These are phyloP conservation scores for Siphonodentalium dalli DNA, from an alignment of 2,888 invertebrate genomes.

Conservation along the genomic window DNA sequence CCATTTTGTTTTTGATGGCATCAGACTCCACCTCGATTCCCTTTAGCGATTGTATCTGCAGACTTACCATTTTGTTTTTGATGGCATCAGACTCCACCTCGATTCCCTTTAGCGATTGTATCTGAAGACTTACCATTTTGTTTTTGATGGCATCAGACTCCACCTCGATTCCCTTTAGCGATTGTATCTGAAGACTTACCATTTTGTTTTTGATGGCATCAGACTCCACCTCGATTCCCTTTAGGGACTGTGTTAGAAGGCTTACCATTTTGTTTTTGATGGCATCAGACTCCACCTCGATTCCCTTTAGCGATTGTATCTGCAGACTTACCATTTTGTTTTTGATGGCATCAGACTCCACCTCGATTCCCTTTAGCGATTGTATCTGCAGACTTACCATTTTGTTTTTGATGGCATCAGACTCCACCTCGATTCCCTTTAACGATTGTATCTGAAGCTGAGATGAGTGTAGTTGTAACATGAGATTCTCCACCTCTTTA, in stretches of 20 bases:
- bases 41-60: slow-evolving; percentile 68
- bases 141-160: slow-evolving; percentile 69
- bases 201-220: slow-evolving; percentile 69
- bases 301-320: slow-evolving; percentile 65
- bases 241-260: slow-evolving; percentile 68
- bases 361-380: slow-evolving; percentile 60
- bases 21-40: slow-evolving; percentile 67
- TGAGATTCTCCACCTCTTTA: slow-evolving; percentile 72
- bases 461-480: slow-evolving; percentile 72
- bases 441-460: slow-evolving; percentile 70
- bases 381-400: slow-evolving; percentile 68
- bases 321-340: slow-evolving; percentile 69
- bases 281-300: slow-evolving; percentile 67
- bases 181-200: slow-evolving; percentile 68
- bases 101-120: slow-evolving; percentile 64
- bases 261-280: slow-evolving; percentile 68
- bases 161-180: slow-evolving; percentile 61
- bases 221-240: slow-evolving; percentile 66
- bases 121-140: slow-evolving; percentile 69
- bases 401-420: slow-evolving; percentile 68
- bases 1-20: slow-evolving; percentile 68
- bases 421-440: slow-evolving; percentile 65
- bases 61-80: slow-evolving; percentile 67
- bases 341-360: slow-evolving; percentile 68
- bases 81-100: slow-evolving; percentile 68